Evolutionary conservation across 2,113 vertebrate species (phyloP), one percentile per base, ranked within the genome.

Genomic region (Gila orcuttii): DNA sequence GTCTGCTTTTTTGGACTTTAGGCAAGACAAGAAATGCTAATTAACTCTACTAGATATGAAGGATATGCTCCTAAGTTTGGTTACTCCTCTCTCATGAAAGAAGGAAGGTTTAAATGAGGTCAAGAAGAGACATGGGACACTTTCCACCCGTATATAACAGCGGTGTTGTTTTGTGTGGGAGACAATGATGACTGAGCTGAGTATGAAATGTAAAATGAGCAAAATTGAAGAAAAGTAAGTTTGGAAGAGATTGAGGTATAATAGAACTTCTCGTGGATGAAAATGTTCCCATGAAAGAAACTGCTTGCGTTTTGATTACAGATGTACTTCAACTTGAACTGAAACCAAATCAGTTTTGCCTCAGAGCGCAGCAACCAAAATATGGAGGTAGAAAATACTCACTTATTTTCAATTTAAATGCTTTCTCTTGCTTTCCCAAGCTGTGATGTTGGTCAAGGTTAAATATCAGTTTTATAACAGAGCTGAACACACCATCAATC

Each of bases 251-350:
- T 17, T 78, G 13, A 64, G 39, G 75, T 19, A 50, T 25, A 11
- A 19, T 25, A 45, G 47, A 86, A 33, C 4, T 42, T 76, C 60
- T 66, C 7, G 66, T 69, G 28, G 79, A 82, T 79, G 81, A 83
- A 84, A 89, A 91, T 85, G 78, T 42, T 73, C 8, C 66, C 57
- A 21, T 33, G 60, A 83, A 73, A 76, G n/a, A 45, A 79, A 64
- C 57, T 42, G 39, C n/a, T 79, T 62, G 57, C 28, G 57, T 79
- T 39, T 76, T 74, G n/a, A 33, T 33, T 42, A 79, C 6, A 33
- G 57, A 4, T 45, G 19, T 15, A 64, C 59, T 62, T 45, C 23
- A 66, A 55, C 36, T 31, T 59, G 52, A 73, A 45, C 21, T 73
- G 69, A 73, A 73, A 73, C 23, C 13, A 74, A 75, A 59, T 64